phyloP scores from a whole-genome alignment of 2,113 vertebrate genomes.

The Oreochromis tanganicae region DNA sequence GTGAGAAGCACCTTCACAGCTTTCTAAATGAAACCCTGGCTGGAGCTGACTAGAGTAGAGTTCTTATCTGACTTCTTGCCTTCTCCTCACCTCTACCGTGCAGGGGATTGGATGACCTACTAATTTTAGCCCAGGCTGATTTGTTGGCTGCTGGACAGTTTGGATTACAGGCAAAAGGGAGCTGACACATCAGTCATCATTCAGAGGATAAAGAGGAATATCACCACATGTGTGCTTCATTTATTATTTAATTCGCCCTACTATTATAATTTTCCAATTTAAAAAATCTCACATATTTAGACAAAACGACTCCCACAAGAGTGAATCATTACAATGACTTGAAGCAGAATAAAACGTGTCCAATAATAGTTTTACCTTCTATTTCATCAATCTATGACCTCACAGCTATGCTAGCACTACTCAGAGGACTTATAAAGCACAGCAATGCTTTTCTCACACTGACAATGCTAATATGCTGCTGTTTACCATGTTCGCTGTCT shows the following conservation, averaged over 20 bases:
- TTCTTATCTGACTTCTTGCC: neutral
- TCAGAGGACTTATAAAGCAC: neutral
- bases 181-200: neutral
- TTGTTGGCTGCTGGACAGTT: neutral
- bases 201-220: neutral
- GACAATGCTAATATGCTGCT: neutral
- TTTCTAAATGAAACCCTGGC: neutral
- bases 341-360: neutral
- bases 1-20: neutral
- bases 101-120: conserved; percentile 41
- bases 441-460: neutral
- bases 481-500: neutral
- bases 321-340: neutral
- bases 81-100: neutral
- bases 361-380: neutral
- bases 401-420: neutral
- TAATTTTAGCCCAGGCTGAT: conserved; percentile 49
- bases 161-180: conserved; percentile 27
- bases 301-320: neutral
- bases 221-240: neutral
- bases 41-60: neutral
- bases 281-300: neutral
- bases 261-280: neutral
- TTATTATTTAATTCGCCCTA: neutral
- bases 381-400: neutral